A percentile compares a stretch with the other conserved stretches of the same genome.
phyloP scores from a whole-genome alignment of 2,888 invertebrate species.

The Eupelmus urozonus region DNA sequence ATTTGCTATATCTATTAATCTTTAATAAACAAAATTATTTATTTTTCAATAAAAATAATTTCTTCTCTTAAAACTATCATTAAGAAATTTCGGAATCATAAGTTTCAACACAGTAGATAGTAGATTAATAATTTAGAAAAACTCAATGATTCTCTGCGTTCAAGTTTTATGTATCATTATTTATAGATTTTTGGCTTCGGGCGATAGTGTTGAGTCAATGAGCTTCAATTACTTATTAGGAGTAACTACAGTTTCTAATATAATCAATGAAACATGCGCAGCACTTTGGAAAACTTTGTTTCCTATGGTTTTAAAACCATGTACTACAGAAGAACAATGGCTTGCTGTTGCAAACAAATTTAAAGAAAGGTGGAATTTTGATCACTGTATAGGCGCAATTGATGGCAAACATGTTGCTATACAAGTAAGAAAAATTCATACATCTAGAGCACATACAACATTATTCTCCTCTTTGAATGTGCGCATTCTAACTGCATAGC shows the following conservation, averaged over 20 bases:
- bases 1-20: neutral
- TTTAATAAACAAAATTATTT: neutral
- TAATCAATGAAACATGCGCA: slow-evolving; percentile 32
- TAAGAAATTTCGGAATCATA: neutral
- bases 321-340: slow-evolving; percentile 36
- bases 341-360: slow-evolving; percentile 33
- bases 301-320: slow-evolving; percentile 37
- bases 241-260: slow-evolving; percentile 10
- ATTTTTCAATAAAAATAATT: slow-evolving; percentile 1
- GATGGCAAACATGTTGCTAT: slow-evolving; percentile 57
- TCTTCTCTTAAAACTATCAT: neutral
- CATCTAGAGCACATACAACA: neutral
- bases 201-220: slow-evolving; percentile 42
- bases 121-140: too few species aligned
- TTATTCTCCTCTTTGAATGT: too few species aligned
- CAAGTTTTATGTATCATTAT: too few species aligned
- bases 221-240: slow-evolving; percentile 30
- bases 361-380: slow-evolving; percentile 51
- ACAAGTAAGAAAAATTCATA: slow-evolving; percentile 38
- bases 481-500: too few species aligned
- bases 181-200: slow-evolving; percentile 51
- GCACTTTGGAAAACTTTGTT: slow-evolving; percentile 44
- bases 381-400: slow-evolving; percentile 54
- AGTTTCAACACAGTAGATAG: too few species aligned
- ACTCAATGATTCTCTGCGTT: too few species aligned